Evolutionary conservation across 2,888 invertebrate genomes (phyloP), one percentile per base, ranked within the genome.

Genomic region (Thysanoteuthis rhombus): DNA sequence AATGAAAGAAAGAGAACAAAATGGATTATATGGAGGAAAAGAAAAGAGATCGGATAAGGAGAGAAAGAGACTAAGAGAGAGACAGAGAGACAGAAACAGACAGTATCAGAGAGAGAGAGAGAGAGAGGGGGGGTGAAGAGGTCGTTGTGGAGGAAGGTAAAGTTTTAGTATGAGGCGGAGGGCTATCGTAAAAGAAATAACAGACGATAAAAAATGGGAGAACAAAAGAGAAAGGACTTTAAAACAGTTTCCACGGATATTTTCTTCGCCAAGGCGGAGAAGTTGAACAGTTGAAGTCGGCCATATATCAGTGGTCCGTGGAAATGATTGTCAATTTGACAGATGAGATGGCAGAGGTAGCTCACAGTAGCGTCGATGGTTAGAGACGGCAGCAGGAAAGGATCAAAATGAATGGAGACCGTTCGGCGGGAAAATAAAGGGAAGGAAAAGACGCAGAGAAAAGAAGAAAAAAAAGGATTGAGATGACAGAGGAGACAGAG

Each of bases 241-340:
- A 75, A 75, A 75, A 75, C 75, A 75, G 75, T 75, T 75, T 75
- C 75, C 75, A n/a, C 75, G 75, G 75, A n/a, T n/a, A 75, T 75
- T 75, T 75, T 75, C 75, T n/a, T 16, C n/a, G 16, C 12, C n/a
- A 75, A 75, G 75, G n/a, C 75, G 75, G 75, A 36, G 75, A 75
- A n/a, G 75, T 75, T 75, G 75, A 75, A 75, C 75, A n/a, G 75
- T 75, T 75, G 75, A 75, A 75, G 75, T n/a, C 75, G 19, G 75
- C 75, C n/a, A 75, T 75, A 75, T 75, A 75, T 75, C 75, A 75
- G 75, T 75, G 75, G 75, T 75, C 75, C 75, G 75, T 75, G 12
- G 75, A 75, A 75, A 75, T 75, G 75, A n/a, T 75, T 75, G 75
- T 75, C 75, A 75, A 75, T 75, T 75, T 75, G 75, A 75, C 75